These are phyloP conservation scores for Acanthiza pusilla DNA, from an alignment of 2,797 vertebrate genomes.

Conservation along the genomic window DNA sequence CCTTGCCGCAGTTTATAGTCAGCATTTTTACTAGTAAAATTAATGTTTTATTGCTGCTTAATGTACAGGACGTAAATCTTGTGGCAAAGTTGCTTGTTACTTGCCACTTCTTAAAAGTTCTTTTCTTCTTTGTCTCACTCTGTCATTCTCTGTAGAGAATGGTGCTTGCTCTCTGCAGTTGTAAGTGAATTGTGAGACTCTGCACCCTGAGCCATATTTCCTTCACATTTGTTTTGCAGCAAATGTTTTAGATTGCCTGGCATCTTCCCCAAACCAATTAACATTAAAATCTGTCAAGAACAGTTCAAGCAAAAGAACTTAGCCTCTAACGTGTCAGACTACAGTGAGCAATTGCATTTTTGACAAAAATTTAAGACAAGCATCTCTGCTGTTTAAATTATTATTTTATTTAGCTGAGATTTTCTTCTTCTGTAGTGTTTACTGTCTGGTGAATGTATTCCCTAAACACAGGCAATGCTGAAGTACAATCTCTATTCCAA, in stretches of 20 bases:
- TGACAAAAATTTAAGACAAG: conserved; percentile 32
- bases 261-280: conserved; percentile 61
- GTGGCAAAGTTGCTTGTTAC: conserved; percentile 1
- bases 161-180: not conserved
- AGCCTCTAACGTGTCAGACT: conserved; percentile 37
- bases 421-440: conserved; percentile 8
- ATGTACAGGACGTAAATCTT: conserved; percentile 19
- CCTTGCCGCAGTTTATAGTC: conserved; percentile 1
- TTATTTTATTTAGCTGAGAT: conserved; percentile 35
- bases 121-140: not conserved
- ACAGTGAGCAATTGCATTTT: conserved; percentile 26
- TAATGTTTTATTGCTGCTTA: conserved; percentile 36
- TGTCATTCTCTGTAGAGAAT: not conserved
- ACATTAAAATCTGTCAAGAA: conserved; percentile 57
- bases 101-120: not conserved
- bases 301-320: conserved; percentile 22
- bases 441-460: not conserved
- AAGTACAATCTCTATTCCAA: conserved; percentile 1
- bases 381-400: conserved; percentile 21
- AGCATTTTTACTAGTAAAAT: conserved; percentile 37
- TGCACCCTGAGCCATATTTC: conserved; percentile 10
- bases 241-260: conserved; percentile 50
- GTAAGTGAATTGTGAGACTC: conserved; percentile 16
- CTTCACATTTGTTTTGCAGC: conserved; percentile 40
- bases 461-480: not conserved